Evolutionary conservation across 2,797 vertebrate species (phyloP).

Genomic region (Margarornis squamiger): DNA sequence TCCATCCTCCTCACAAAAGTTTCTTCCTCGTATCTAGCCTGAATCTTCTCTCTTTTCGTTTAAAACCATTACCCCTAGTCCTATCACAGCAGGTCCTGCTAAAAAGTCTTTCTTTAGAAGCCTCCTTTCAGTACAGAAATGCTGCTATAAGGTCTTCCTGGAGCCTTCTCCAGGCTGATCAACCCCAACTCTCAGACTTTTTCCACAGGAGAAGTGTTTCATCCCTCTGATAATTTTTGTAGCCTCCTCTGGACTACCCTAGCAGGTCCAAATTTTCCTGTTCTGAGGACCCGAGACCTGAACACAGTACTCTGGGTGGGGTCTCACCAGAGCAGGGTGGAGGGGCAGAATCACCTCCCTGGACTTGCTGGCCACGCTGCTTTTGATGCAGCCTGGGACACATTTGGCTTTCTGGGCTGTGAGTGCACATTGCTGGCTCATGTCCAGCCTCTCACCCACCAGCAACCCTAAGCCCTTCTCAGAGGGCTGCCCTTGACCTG

Average conservation of each 20-base stretch:
- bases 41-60: neutral
- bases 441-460: neutral
- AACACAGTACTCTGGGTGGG: neutral
- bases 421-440: neutral
- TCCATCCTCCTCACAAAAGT: neutral
- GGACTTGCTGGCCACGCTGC: fast-evolving
- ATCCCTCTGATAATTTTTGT: neutral
- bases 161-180: neutral
- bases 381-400: neutral
- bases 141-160: neutral
- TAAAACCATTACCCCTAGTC: neutral
- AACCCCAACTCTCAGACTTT: neutral
- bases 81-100: neutral
- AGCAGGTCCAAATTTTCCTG: neutral
- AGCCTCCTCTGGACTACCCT: fast-evolving
- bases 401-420: fast-evolving
- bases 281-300: neutral
- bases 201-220: neutral
- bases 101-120: neutral
- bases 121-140: neutral
- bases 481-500: neutral
- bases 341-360: neutral
- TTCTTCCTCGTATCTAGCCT: neutral
- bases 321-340: neutral
- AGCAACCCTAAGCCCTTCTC: fast-evolving